A percentile compares a stretch with the other conserved stretches of the same genome.
Evolutionary conservation across 2,113 vertebrate genomes (phyloP).

Genomic region (Pomatorhinus ruficollis): DNA sequence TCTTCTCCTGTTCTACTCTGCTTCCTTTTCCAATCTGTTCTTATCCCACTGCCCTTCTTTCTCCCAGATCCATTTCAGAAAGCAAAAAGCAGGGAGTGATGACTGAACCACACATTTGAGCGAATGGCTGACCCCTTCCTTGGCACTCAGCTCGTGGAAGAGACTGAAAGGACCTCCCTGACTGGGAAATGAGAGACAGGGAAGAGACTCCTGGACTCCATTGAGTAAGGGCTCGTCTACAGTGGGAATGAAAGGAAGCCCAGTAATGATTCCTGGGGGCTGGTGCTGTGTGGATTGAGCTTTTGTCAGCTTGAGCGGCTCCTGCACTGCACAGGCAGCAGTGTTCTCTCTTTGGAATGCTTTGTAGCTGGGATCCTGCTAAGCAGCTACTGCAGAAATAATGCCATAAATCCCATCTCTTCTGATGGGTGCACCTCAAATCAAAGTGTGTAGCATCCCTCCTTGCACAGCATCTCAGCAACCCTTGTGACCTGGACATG

Average conservation of each 20-base stretch:
- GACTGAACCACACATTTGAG: background rate
- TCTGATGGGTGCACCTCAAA: background rate
- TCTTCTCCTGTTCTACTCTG: background rate
- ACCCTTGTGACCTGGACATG: fast-evolving
- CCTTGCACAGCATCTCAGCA: background rate
- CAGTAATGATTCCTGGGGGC: background rate
- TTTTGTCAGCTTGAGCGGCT: background rate
- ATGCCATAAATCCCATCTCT: background rate
- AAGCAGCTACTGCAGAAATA: background rate
- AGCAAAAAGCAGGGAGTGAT: background rate
- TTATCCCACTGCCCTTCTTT: background rate
- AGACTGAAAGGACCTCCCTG: constrained; percentile 54
- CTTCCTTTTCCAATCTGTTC: background rate
- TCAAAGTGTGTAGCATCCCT: background rate
- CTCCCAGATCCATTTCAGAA: background rate
- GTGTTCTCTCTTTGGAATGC: background rate
- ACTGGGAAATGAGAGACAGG: constrained; percentile 24
- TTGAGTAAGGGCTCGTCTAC: background rate
- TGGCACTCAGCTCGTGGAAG: background rate
- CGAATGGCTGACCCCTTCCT: background rate
- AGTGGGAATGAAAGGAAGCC: background rate
- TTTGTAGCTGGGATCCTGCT: background rate
- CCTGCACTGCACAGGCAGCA: background rate
- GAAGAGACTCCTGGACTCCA: background rate
- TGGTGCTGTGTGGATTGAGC: background rate